Conservation (phyloP, 2,797 vertebrate genomes). For the Balearica regulorum region DNA sequence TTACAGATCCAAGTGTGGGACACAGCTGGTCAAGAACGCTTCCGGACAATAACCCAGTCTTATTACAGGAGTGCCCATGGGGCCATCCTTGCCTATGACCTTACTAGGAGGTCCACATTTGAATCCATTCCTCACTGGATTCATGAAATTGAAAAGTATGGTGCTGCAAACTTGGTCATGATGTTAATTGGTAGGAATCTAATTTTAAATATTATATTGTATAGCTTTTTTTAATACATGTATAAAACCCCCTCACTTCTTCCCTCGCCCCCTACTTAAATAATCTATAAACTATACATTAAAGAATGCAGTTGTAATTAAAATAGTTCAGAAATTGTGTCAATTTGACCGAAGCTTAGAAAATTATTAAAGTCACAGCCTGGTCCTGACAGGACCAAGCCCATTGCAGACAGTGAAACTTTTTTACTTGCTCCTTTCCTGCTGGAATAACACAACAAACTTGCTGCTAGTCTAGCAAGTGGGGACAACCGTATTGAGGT, state of each 20-base stretch:
- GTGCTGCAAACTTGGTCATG: slow-evolving; percentile 86
- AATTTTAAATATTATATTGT: neutral
- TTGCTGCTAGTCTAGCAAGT: neutral
- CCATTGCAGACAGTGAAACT: neutral
- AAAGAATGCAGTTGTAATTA: neutral
- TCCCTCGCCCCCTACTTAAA: neutral
- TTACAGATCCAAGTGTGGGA: slow-evolving; percentile 97
- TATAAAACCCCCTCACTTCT: neutral
- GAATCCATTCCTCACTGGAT: slow-evolving; percentile 93
- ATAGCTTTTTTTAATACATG: neutral
- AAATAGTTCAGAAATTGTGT: neutral
- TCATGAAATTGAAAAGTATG: slow-evolving; percentile 88
- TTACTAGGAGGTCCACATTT: slow-evolving; percentile 87
- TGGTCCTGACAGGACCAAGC: neutral
- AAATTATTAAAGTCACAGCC: neutral
- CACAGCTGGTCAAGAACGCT: slow-evolving; percentile 95
- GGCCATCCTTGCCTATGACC: slow-evolving; percentile 93
- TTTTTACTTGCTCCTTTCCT: neutral
- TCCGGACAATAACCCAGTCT: slow-evolving; percentile 95
- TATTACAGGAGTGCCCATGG: slow-evolving; percentile 96
- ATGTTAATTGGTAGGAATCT: slow-evolving; percentile 87
- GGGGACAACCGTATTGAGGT: neutral
- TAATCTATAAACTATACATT: neutral
- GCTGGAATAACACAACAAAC: neutral
- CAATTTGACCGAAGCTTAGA: neutral